Conservation (phyloP, 2,113 vertebrate species). For the Labeo catla region DNA sequence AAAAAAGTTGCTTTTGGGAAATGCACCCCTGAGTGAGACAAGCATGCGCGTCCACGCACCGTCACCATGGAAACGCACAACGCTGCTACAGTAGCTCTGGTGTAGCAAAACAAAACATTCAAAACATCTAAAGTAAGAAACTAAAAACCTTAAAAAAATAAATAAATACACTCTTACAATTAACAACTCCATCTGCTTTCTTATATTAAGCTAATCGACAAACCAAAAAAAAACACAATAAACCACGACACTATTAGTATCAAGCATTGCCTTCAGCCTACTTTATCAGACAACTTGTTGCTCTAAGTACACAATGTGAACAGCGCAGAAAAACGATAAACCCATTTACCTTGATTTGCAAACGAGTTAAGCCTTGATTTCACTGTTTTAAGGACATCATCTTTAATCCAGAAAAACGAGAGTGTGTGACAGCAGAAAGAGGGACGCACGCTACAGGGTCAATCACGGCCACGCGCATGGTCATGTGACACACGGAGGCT, state of each 20-base stretch:
- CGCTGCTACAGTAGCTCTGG: slow-evolving; percentile 25
- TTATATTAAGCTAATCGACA: neutral
- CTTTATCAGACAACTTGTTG: neutral
- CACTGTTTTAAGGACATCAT: neutral
- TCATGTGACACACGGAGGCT: slow-evolving; percentile 16
- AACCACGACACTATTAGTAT: neutral
- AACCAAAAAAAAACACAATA: neutral
- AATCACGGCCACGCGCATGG: slow-evolving; percentile 27
- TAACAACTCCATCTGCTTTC: neutral
- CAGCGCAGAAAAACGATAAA: neutral
- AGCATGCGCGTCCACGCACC: slow-evolving; percentile 65
- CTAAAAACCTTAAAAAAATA: neutral
- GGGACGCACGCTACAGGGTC: neutral
- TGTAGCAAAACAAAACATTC: slow-evolving; percentile 61
- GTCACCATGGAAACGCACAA: slow-evolving; percentile 68
- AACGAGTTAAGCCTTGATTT: neutral
- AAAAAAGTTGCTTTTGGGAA: neutral
- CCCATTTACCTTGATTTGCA: slow-evolving; percentile 19
- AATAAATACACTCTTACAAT: neutral
- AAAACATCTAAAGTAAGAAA: neutral
- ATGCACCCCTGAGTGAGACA: neutral
- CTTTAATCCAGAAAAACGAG: neutral
- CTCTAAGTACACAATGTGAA: neutral
- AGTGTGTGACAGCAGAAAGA: neutral
- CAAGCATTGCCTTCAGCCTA: neutral